These are phyloP conservation scores for Fissipunctia ypsillon DNA, from an alignment of 2,888 invertebrate genomes.

Conservation along the genomic window DNA sequence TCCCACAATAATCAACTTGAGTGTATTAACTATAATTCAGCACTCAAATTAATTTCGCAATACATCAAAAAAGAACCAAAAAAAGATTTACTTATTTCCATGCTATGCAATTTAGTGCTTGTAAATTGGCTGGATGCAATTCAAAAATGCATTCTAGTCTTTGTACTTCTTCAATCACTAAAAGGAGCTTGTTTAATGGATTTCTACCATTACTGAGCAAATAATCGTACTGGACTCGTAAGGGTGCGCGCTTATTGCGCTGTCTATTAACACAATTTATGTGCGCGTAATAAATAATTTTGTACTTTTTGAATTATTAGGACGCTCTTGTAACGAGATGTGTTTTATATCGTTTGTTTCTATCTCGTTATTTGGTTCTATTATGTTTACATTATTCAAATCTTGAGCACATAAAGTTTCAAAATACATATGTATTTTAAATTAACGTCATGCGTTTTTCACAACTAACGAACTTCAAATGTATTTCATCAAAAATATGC, in stretches of 20 bases:
- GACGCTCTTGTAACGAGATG: conserved; percentile 48
- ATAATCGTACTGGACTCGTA: conserved; percentile 88
- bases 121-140: conserved; percentile 87
- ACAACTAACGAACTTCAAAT: conserved; percentile 34
- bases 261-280: conserved; percentile 63
- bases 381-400: conserved; percentile 46
- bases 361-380: conserved; percentile 32
- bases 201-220: conserved; percentile 90
- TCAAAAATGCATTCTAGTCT: conserved; percentile 86
- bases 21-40: conserved; percentile 61
- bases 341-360: conserved; percentile 44
- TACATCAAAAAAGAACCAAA: conserved; percentile 58
- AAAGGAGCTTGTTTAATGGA: conserved; percentile 90
- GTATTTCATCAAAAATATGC: neutral
- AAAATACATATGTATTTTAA: conserved; percentile 42
- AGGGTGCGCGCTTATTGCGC: conserved; percentile 75
- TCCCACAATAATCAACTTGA: conserved; percentile 53
- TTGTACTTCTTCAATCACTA: conserved; percentile 89
- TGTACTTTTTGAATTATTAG: conserved; percentile 49
- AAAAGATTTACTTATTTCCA: conserved; percentile 67
- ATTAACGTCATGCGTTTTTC: conserved; percentile 13
- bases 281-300: conserved; percentile 58
- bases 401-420: conserved; percentile 13
- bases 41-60: conserved; percentile 65
- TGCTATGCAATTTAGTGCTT: conserved; percentile 82